Evolutionary conservation across 2,797 vertebrate genomes (phyloP).

Genomic region (Ctenochaetus hawaiiensis): DNA sequence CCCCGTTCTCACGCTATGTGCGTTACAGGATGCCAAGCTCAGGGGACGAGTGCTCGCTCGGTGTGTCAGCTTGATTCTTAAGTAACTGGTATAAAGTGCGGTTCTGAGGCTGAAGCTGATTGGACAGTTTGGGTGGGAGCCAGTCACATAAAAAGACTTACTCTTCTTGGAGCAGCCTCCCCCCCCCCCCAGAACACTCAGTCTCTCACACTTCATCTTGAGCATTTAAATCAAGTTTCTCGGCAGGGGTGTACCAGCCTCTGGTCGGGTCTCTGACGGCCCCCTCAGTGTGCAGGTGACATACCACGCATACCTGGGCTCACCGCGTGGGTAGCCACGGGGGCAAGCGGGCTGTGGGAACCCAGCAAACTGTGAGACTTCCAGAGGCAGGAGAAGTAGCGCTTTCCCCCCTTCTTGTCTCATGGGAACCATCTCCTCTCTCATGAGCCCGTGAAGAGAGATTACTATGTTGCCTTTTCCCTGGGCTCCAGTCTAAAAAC

Average conservation of each 20-base stretch:
- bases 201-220: slow-evolving; percentile 40
- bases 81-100: slow-evolving; percentile 32
- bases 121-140: slow-evolving; percentile 46
- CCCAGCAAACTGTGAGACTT: slow-evolving; percentile 32
- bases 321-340: slow-evolving; percentile 68
- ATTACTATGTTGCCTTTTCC: slow-evolving; percentile 54
- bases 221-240: slow-evolving; percentile 64
- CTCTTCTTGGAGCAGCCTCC: slow-evolving; percentile 26
- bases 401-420: slow-evolving; percentile 36
- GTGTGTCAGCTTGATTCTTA: slow-evolving; percentile 38
- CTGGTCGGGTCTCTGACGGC: slow-evolving; percentile 30
- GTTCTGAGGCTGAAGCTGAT: slow-evolving; percentile 25
- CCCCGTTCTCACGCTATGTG: slow-evolving; percentile 68
- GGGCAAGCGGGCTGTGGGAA: slow-evolving; percentile 68
- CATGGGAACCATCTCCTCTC: slow-evolving; percentile 61
- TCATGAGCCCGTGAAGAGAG: slow-evolving; percentile 28
- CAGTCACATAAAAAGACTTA: slow-evolving; percentile 49
- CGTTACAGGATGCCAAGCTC: slow-evolving; percentile 38
- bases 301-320: slow-evolving; percentile 74
- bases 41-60: slow-evolving; percentile 27
- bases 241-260: slow-evolving; percentile 48
- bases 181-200: slow-evolving; percentile 4
- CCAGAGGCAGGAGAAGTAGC: slow-evolving; percentile 23
- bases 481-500: slow-evolving; percentile 48
- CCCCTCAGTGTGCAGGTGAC: slow-evolving; percentile 71